A percentile compares a stretch with the other conserved stretches of the same genome.
Evolutionary conservation across 2,888 invertebrate genomes (phyloP).

Genomic region (Zootermopsis nevadensis): DNA sequence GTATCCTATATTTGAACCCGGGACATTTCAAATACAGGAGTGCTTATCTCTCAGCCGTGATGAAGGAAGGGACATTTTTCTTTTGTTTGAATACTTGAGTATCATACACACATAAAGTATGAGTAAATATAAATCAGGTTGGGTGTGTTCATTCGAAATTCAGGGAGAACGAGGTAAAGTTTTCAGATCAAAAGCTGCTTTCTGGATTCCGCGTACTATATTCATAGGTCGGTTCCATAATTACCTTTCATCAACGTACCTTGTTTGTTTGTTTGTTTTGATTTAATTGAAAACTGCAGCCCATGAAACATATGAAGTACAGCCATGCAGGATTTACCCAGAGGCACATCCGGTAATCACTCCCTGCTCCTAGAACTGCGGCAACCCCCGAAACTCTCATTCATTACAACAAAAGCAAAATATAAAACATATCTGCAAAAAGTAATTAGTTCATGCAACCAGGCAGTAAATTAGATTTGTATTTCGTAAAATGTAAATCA

Average conservation of each 20-base stretch:
- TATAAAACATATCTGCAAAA: neutral
- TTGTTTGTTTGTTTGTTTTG: slow-evolving; percentile 41
- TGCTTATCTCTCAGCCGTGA: too few relatives aligned
- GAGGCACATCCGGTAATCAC: slow-evolving; percentile 36
- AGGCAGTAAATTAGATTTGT: slow-evolving; percentile 28
- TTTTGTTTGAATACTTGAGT: too few relatives aligned
- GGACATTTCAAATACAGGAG: too few relatives aligned
- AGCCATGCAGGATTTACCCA: slow-evolving; percentile 35
- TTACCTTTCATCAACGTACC: slow-evolving; percentile 39
- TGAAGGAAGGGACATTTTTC: too few relatives aligned
- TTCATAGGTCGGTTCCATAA: slow-evolving; percentile 1
- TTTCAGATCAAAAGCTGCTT: neutral
- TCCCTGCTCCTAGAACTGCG: neutral
- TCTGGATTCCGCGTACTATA: slow-evolving; percentile 16
- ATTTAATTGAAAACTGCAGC: slow-evolving; percentile 41
- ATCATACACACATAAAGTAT: too few relatives aligned
- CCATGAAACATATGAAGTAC: slow-evolving; percentile 39
- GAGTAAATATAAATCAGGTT: too few relatives aligned
- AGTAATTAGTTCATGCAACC: slow-evolving; percentile 35
- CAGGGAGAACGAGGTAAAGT: neutral
- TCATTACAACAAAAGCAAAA: slow-evolving; percentile 33
- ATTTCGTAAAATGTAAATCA: neutral
- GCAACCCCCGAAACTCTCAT: slow-evolving; percentile 15
- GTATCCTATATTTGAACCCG: too few relatives aligned
- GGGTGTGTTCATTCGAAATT: too few relatives aligned